These are phyloP conservation scores for Parnassius apollo DNA, from an alignment of 2,888 invertebrate species.

Conservation along the genomic window DNA sequence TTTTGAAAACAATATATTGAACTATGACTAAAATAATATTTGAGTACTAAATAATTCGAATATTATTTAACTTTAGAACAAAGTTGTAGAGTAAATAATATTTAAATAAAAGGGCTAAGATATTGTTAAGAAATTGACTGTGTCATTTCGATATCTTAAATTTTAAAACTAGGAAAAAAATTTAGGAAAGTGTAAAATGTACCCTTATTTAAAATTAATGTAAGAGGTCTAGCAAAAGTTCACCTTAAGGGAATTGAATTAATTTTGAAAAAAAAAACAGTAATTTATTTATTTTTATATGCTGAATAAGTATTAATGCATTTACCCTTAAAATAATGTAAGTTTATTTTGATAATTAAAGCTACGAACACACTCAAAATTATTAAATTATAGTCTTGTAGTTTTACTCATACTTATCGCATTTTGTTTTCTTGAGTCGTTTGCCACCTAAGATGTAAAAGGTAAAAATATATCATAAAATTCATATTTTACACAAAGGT, in stretches of 20 bases:
- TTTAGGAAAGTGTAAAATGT: too few relatives aligned
- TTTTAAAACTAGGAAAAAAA: too few relatives aligned
- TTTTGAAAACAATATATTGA: too few relatives aligned
- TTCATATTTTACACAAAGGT: too few relatives aligned
- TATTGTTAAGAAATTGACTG: too few relatives aligned
- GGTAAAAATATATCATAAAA: slow-evolving; percentile 40
- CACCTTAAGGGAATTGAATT: slow-evolving; percentile 9
- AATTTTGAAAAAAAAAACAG: slow-evolving; percentile 2
- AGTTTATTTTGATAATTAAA: background rate
- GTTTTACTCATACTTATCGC: slow-evolving; percentile 57
- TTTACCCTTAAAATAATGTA: background rate
- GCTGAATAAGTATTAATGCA: slow-evolving; percentile 5
- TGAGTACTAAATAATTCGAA: too few relatives aligned
- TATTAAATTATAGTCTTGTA: slow-evolving; percentile 1
- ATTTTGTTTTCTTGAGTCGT: slow-evolving; percentile 40
- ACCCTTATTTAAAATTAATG: too few relatives aligned
- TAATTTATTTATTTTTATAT: background rate
- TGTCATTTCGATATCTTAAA: too few relatives aligned
- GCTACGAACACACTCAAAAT: slow-evolving; percentile 25
- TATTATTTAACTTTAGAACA: too few relatives aligned
- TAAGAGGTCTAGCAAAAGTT: background rate
- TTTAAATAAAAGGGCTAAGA: too few relatives aligned
- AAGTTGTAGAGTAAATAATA: too few relatives aligned
- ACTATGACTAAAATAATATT: too few relatives aligned
- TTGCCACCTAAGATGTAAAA: slow-evolving; percentile 53